Evolutionary conservation across 2,888 invertebrate species (phyloP).

Genomic region (Ornithoptera priamus): DNA sequence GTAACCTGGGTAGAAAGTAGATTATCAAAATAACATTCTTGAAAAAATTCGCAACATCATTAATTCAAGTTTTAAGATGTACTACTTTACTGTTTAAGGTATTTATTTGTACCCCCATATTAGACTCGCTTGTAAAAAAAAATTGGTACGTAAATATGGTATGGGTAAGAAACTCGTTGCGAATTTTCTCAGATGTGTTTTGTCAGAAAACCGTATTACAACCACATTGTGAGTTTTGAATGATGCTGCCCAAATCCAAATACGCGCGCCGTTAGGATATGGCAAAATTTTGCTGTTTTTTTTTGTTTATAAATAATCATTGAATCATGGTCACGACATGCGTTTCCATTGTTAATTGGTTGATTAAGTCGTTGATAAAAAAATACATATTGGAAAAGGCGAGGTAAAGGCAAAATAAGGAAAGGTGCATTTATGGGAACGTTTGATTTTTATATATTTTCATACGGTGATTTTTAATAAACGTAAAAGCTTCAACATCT

Average conservation of each 20-base stretch:
- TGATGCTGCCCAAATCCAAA: conserved; percentile 72
- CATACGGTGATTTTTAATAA: conserved; percentile 51
- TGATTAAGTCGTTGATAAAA: conserved; percentile 48
- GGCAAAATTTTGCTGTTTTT: conserved; percentile 47
- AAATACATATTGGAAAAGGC: conserved; percentile 61
- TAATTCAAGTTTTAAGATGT: conserved; percentile 35
- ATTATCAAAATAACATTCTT: conserved; percentile 46
- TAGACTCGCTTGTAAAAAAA: conserved; percentile 35
- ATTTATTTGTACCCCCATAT: conserved; percentile 33
- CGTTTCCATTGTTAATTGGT: conserved; percentile 69
- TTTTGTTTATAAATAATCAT: conserved; percentile 17
- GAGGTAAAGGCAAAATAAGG: conserved; percentile 68
- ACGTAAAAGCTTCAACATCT: conserved; percentile 55
- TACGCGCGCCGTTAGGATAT: conserved; percentile 56
- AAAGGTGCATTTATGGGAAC: conserved; percentile 68
- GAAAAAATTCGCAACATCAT: conserved; percentile 56
- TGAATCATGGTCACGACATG: conserved; percentile 52
- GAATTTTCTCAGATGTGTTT: conserved; percentile 52
- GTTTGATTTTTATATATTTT: conserved; percentile 46
- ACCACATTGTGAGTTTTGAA: conserved; percentile 72
- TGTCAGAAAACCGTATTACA: conserved; percentile 37
- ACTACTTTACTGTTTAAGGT: background rate
- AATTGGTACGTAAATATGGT: conserved; percentile 25
- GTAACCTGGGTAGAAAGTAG: conserved; percentile 69
- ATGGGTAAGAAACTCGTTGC: conserved; percentile 37